phyloP scores from a whole-genome alignment of 2,888 invertebrate species.

The Embidobia sp. region DNA sequence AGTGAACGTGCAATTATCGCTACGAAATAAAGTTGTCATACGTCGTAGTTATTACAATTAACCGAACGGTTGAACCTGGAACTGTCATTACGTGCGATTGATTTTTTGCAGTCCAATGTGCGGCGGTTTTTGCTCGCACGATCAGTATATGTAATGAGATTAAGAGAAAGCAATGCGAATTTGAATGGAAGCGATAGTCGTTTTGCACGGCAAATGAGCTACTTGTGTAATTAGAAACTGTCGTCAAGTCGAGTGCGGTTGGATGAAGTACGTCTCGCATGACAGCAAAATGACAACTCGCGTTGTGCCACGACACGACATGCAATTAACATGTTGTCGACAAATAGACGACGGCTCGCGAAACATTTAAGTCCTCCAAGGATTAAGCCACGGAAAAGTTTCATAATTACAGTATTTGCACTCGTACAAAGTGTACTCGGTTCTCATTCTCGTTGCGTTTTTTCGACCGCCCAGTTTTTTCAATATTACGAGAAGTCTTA shows the following conservation, averaged over 20 bases:
- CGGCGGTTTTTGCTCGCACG: constrained; percentile 23
- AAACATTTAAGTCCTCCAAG: constrained; percentile 51
- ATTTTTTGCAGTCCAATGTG: constrained; percentile 27
- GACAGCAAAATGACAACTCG: constrained; percentile 63
- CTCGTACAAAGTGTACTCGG: constrained; percentile 41
- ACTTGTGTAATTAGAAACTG: constrained; percentile 60
- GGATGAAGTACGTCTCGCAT: constrained; percentile 49
- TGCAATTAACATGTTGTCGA: constrained; percentile 61
- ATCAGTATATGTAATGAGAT: constrained; percentile 50
- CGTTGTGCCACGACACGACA: constrained; percentile 50
- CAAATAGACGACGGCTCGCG: constrained; percentile 55
- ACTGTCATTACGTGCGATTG: constrained; percentile 27
- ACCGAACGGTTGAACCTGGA: constrained; percentile 8
- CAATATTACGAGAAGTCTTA: constrained; percentile 26
- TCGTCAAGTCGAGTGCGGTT: constrained; percentile 44
- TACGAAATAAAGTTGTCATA: constrained; percentile 33
- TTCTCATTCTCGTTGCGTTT: constrained; percentile 19
- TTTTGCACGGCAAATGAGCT: constrained; percentile 44
- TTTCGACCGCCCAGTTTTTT: background rate
- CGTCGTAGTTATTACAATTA: constrained; percentile 38
- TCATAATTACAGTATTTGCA: constrained; percentile 52
- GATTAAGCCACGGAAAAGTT: constrained; percentile 53
- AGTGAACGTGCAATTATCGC: constrained; percentile 11
- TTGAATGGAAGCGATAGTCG: constrained; percentile 39
- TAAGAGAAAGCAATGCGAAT: constrained; percentile 45